Base-by-base conservation (phyloP, 35 echinoderm and acorn worm species). In the Anneissia japonica region DNA sequence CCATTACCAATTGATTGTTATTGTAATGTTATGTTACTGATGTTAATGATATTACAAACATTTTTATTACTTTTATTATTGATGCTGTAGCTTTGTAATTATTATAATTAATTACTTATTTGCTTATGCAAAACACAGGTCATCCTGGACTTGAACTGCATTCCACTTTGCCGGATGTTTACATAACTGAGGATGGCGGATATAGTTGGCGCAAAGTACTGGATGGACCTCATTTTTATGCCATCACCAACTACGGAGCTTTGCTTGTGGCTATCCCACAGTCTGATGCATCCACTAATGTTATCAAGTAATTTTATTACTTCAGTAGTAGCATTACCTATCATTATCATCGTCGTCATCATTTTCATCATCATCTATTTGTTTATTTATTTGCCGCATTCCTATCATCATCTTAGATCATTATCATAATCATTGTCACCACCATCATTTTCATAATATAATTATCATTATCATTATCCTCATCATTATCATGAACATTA, bases 211-310 rank as follows among this genome's bases (percentile, higher is more conserved):
- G 32, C 30, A 87, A 85, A 79, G 91, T 85, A 16, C 41, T 90
- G 36, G 74, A 77, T 77, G 91, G 94, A 6, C 91, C 91, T 9
- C 91, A 97, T 88, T 91, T 93, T 36, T 91, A 93, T 88, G 88
- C 94, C 23, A 90, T 97, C 36, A 93, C 94, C 6, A 92, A 97
- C 75, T 76, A 89, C 83, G 94, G 94, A 46, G 94, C 91, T 9
- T 80, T 97, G 0, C 16, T 97, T 30, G 74, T 97, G 9, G 94
- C 94, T 26, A 86, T 97, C 31, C 39, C 88, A 35, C 84, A 80
- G 32, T n/a, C 30, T 30, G 73, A 89, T 16, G 55, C 23, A 76
- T 45, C 81, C 17, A 92, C 94, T 23, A 85, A 97, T 33, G 93
- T 80, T 34, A 84, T 97, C 34, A 87, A 87, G 94, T 97, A 90